Base-by-base conservation (phyloP, 2,888 invertebrate genomes). In the Sabatieria punctata region DNA sequence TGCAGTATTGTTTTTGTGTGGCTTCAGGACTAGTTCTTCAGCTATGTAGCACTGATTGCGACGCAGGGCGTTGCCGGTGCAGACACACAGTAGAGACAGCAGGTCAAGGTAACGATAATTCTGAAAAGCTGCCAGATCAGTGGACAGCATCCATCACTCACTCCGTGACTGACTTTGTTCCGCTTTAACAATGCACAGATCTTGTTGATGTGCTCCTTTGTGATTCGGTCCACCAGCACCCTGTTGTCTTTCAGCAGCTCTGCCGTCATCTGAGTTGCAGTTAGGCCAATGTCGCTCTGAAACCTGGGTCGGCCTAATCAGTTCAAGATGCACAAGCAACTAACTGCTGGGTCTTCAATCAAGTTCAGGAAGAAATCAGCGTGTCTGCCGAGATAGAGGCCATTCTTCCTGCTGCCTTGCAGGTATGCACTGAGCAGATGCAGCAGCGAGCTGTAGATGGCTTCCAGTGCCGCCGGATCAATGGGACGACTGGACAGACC, bases 281-380 rank as follows among this genome's bases (percentile, higher is more conserved):
- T 62, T 47, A 66, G 50, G 1, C 66, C 65, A 48, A 67, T 67
- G 44, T 57, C 57, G 30, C 63, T 63, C 65, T 66, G 52, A 4
- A 51, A 52, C 23, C n/a, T n/a, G n/a, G n/a, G n/a, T n/a, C n/a
- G n/a, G n/a, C n/a, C n/a, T n/a, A n/a, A n/a, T n/a, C n/a, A n/a
- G n/a, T n/a, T n/a, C n/a, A n/a, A n/a, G n/a, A n/a, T n/a, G n/a
- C n/a, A n/a, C n/a, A n/a, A n/a, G n/a, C n/a, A 39, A 19, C 44
- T 37, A 25, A 27, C 27, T 15, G 25, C 13, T 23, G 38, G 2
- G 33, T 66, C 67, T 18, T 61, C 62, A 49, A 66, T 65, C 51
- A 68, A 67, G 2, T 63, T 64, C 52, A 67, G 64, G 55, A 68
- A 68, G 58, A 68, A 67, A 49, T 63, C 62, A 36, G 67, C 64